Evolutionary conservation across 2,888 invertebrate genomes (phyloP).

Genomic region (Gastracanthus pulcherrimus): DNA sequence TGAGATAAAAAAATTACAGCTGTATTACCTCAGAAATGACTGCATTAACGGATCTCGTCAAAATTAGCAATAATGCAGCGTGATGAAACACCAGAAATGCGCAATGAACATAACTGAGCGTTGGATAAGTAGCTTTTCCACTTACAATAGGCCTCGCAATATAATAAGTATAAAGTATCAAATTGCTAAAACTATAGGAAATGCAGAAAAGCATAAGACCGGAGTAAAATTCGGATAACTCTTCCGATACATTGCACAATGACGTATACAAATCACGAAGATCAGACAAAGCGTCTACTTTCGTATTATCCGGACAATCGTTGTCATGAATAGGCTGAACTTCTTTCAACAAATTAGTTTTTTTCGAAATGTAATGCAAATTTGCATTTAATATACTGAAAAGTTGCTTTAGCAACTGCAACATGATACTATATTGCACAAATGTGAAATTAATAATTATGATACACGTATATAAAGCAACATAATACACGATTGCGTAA

Average conservation of each 20-base stretch:
- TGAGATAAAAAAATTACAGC: too few species aligned
- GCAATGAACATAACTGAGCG: neutral
- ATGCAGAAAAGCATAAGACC: neutral
- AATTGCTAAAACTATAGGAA: neutral
- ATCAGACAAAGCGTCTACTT: neutral
- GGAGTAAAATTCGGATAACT: neutral
- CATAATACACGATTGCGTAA: neutral
- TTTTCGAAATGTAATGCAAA: neutral
- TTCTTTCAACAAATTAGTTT: neutral
- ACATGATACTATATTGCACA: neutral
- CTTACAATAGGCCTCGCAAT: neutral
- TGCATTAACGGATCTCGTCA: neutral
- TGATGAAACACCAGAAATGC: neutral
- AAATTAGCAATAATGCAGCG: neutral
- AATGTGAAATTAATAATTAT: neutral
- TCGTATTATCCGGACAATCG: too few species aligned
- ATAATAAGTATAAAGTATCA: neutral
- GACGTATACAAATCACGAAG: neutral
- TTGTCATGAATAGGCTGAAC: too few species aligned
- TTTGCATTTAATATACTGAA: neutral
- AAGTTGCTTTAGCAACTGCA: neutral
- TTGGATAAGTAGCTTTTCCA: neutral
- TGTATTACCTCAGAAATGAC: neutral
- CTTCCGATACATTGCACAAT: neutral
- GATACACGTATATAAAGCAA: neutral